Conservation (phyloP, 2,113 vertebrate species). For the Aldabrachelys gigantea region DNA sequence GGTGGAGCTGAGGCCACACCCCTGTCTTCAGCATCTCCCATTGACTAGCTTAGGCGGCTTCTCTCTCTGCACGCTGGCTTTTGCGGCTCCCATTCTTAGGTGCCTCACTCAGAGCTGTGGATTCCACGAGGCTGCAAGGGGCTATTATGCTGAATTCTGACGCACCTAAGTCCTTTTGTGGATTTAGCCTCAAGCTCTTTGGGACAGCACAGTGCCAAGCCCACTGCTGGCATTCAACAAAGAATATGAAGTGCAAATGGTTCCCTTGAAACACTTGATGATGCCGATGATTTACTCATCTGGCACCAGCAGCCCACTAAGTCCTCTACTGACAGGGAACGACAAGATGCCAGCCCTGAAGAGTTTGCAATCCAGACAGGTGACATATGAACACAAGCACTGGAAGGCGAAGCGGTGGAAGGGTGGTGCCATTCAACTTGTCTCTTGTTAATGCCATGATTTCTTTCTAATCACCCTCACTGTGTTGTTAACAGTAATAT, state of each 20-base stretch:
- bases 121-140: too few relatives aligned
- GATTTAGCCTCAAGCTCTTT: background rate
- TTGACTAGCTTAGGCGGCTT: too few relatives aligned
- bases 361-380: background rate
- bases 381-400: background rate
- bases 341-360: background rate
- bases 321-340: background rate
- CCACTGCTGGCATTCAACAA: background rate
- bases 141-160: too few relatives aligned
- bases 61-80: too few relatives aligned
- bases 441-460: background rate
- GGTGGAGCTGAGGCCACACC: too few relatives aligned
- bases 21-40: too few relatives aligned
- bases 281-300: background rate
- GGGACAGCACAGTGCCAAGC: background rate
- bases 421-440: background rate
- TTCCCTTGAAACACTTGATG: background rate
- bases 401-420: background rate
- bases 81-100: too few relatives aligned
- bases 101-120: too few relatives aligned
- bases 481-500: background rate
- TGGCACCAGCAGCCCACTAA: background rate
- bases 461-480: background rate
- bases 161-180: background rate
- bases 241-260: background rate